Percentiles rank a stretch among this genome's conserved stretches.
These are phyloP conservation scores for Didymodactylos carnosus DNA, from an alignment of 2,888 invertebrate genomes.

Conservation along the genomic window DNA sequence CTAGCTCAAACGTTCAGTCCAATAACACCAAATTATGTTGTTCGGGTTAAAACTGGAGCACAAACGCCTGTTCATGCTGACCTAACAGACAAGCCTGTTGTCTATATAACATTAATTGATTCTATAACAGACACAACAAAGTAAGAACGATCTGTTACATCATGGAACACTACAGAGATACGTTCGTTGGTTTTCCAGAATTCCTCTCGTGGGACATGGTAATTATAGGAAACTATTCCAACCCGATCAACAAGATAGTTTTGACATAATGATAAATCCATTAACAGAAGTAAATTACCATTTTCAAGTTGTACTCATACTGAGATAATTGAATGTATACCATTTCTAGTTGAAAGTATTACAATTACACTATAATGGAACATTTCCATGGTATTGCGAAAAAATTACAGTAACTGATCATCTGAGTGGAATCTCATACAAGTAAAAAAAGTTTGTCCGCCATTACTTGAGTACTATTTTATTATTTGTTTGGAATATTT, in stretches of 20 bases:
- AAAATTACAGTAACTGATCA: background rate
- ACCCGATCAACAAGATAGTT: background rate
- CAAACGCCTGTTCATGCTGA: background rate
- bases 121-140: background rate
- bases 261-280: background rate
- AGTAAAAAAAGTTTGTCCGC: too few relatives aligned
- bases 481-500: background rate
- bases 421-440: background rate
- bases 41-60: background rate
- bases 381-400: background rate
- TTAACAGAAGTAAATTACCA: background rate
- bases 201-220: too few relatives aligned
- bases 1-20: too few relatives aligned
- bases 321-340: too few relatives aligned
- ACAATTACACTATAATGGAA: background rate
- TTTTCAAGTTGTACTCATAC: too few relatives aligned
- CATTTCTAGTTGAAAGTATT: background rate
- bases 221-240: too few relatives aligned
- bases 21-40: background rate
- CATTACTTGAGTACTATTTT: background rate
- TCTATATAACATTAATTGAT: background rate
- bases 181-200: too few relatives aligned
- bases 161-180: too few relatives aligned
- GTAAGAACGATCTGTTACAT: background rate
- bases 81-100: background rate